Evolutionary conservation across 2,797 vertebrate species (phyloP), one percentile per base, ranked within the genome.

Genomic region (Gymnothorax javanicus): DNA sequence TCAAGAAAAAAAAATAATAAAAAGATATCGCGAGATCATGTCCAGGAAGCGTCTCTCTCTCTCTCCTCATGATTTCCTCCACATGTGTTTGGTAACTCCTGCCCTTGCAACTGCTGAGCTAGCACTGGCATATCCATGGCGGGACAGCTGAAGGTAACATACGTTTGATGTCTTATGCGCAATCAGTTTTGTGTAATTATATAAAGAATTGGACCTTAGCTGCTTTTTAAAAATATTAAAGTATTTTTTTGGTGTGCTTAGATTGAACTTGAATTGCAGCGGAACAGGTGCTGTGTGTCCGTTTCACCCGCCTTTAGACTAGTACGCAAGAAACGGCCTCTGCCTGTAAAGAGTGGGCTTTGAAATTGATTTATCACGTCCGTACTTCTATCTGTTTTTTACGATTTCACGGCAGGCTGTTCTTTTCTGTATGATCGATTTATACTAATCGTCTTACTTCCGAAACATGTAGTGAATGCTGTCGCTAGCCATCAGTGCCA

Each of bases 61-160:
- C 33, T 43, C 33, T 43, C 33, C 33, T 43, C 33, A 43, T 1
- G 33, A 43, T 43, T 43, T 23, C 3, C 7, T n/a, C 75, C 75
- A 54, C 52, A 7, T 54, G 75, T 43, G 33, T 43, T 43, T n/a
- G n/a, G n/a, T n/a, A 79, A 54, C 7, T 79, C 6, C 75, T 79
- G 52, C 75, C 20, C 23, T 1, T 23, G 75, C 52, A 7, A n/a
- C 7, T 23, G 1, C 33, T 2, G 33, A 43, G 33, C 33, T 3
- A 79, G 52, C 1, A 8, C 15, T 50, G 43, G 17, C 6, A 54
- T 20, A 79, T 52, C 75, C 13, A 79, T 79, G 75, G 75, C 75
- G 43, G 75, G 75, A 79, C 75, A 54, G 9, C 50, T 79, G 75
- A 79, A 79, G 75, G 75, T 79, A 79, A 79, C 50, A 9, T 75